Conservation (phyloP, 2,797 vertebrate species). For the Falco concolor region DNA sequence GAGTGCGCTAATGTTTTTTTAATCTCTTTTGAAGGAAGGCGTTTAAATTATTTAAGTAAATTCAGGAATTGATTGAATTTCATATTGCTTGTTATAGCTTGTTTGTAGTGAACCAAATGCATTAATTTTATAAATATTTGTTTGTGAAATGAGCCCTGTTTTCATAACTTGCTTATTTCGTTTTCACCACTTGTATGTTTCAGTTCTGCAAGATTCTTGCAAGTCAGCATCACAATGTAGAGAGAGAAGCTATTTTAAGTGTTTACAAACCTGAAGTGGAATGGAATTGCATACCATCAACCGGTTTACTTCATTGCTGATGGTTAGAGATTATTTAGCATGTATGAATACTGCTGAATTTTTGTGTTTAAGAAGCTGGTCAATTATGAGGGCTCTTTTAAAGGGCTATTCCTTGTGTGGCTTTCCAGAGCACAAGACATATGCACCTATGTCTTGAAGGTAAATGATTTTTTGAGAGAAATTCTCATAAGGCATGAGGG, state of each 20-base stretch:
- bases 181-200: neutral
- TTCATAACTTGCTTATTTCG: neutral
- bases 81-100: neutral
- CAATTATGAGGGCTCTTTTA: neutral
- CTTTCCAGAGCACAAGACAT: neutral
- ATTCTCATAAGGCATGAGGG: neutral
- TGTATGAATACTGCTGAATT: neutral
- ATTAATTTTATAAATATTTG: neutral
- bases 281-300: neutral
- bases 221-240: neutral
- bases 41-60: neutral
- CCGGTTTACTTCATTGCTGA: neutral
- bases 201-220: neutral
- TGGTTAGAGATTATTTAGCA: neutral
- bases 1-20: neutral
- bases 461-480: neutral
- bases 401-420: neutral
- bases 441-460: neutral
- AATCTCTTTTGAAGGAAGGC: neutral
- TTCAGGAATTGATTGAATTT: neutral
- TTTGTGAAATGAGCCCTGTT: neutral
- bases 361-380: neutral
- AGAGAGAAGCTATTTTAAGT: neutral
- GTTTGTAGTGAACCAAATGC: neutral
- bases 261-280: neutral